phyloP scores from a whole-genome alignment of 2,113 vertebrate species.

The Elephantulus edwardii region DNA sequence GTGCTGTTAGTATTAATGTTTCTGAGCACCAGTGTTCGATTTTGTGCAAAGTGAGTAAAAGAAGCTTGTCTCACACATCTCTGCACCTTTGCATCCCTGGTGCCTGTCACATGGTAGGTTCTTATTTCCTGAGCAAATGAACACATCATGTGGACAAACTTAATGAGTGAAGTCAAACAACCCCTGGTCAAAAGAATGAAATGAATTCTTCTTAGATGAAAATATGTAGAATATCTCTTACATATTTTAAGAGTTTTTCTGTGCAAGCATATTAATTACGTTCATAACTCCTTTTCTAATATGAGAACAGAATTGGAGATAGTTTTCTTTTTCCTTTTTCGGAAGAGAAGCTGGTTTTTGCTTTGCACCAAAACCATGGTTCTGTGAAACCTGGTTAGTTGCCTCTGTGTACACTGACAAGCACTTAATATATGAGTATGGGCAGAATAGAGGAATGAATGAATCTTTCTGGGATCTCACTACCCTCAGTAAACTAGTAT shows the following conservation, averaged over 20 bases:
- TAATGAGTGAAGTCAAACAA: not conserved
- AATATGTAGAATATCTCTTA: slow-evolving; percentile 38
- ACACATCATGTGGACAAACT: not conserved
- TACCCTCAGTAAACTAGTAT: not conserved
- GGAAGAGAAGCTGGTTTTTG: slow-evolving; percentile 1
- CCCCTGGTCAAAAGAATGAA: not conserved
- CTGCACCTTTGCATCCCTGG: not conserved
- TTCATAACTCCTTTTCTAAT: slow-evolving; percentile 50
- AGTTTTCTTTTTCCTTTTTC: slow-evolving; percentile 45
- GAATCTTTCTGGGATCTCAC: not conserved
- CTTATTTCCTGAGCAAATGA: not conserved
- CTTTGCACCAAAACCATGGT: not conserved
- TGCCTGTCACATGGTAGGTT: not conserved
- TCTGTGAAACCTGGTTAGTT: not conserved
- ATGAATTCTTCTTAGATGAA: slow-evolving; percentile 15
- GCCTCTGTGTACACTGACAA: not conserved
- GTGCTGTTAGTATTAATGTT: not conserved
- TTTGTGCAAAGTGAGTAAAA: not conserved
- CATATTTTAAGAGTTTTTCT: not conserved
- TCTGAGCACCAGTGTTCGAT: not conserved
- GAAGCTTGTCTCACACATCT: not conserved
- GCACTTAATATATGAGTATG: not conserved
- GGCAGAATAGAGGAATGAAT: not conserved
- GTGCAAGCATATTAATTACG: slow-evolving; percentile 4
- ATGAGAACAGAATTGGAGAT: not conserved